phyloP scores from a whole-genome alignment of 2,797 vertebrate species.

The Loris lydekkerianus region DNA sequence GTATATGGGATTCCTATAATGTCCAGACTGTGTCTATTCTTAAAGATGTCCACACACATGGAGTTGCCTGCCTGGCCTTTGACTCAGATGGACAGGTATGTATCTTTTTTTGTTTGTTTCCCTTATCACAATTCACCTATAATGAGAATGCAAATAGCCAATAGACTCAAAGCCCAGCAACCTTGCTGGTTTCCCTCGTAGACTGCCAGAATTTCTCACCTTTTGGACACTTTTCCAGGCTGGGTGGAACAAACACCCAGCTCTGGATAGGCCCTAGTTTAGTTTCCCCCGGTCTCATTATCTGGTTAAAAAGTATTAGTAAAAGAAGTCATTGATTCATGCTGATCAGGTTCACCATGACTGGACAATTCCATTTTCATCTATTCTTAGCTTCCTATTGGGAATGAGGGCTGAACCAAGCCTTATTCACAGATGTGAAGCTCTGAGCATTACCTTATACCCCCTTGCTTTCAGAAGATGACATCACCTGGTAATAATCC shows the following conservation, averaged over 20 bases:
- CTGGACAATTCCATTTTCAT: background rate
- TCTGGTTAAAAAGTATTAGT: background rate
- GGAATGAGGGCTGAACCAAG: background rate
- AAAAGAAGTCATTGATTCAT: background rate
- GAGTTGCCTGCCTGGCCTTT: slow-evolving; percentile 96
- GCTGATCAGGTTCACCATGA: background rate
- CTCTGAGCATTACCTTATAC: background rate
- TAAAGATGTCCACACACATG: slow-evolving; percentile 96
- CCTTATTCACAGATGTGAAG: background rate
- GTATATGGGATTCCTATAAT: slow-evolving; percentile 96
- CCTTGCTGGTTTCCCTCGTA: background rate
- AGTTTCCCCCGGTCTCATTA: background rate
- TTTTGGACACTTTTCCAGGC: background rate
- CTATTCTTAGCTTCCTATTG: background rate
- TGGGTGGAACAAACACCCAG: background rate
- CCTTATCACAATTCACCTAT: background rate
- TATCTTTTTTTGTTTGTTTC: slow-evolving; percentile 65
- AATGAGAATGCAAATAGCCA: background rate
- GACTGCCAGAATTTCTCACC: background rate
- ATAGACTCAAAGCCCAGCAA: background rate
- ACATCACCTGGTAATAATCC: background rate
- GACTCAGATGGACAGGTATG: slow-evolving; percentile 96
- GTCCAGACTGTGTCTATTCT: slow-evolving; percentile 96
- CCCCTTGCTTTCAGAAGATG: background rate
- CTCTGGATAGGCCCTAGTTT: background rate